Percentiles rank a stretch among this genome's conserved stretches.
Evolutionary conservation across 1,140 invertebrate species (phyloP).

Genomic region (Ridgeia piscesae): DNA sequence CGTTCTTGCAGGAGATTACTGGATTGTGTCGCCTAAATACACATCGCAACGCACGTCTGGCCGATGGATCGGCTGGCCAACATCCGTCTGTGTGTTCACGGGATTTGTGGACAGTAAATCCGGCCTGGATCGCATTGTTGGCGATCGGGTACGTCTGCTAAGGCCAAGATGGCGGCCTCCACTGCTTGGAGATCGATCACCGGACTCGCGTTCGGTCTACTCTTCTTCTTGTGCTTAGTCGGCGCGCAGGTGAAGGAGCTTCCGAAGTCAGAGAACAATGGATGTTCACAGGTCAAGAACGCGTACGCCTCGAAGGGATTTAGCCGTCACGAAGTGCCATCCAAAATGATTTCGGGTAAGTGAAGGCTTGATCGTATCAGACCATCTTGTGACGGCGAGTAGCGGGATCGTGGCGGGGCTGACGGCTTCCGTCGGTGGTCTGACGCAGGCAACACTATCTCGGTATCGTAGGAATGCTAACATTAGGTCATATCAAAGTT

Average conservation of each 20-base stretch:
- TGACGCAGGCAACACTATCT: neutral
- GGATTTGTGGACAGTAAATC: neutral
- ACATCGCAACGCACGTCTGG: neutral
- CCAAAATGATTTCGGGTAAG: slow-evolving; percentile 15
- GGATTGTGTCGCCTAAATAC: neutral
- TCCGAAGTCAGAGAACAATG: slow-evolving; percentile 9
- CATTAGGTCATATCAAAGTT: neutral
- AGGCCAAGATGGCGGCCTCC: neutral
- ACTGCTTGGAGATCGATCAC: neutral
- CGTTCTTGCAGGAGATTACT: neutral
- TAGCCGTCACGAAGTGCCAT: slow-evolving; percentile 2
- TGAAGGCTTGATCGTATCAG: neutral
- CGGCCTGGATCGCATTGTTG: neutral
- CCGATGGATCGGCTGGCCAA: neutral
- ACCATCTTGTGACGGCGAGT: neutral
- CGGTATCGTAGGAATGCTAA: neutral
- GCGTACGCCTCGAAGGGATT: slow-evolving; percentile 3
- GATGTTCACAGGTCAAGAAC: slow-evolving; percentile 6
- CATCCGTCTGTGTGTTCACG: neutral
- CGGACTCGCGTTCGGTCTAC: neutral
- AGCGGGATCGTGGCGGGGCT: neutral
- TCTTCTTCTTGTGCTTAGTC: neutral
- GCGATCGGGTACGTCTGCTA: neutral
- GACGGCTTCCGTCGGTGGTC: neutral
- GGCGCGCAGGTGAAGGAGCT: neutral